Base-by-base conservation (phyloP, 2,797 vertebrate species). In the Macroramphosus scolopax region DNA sequence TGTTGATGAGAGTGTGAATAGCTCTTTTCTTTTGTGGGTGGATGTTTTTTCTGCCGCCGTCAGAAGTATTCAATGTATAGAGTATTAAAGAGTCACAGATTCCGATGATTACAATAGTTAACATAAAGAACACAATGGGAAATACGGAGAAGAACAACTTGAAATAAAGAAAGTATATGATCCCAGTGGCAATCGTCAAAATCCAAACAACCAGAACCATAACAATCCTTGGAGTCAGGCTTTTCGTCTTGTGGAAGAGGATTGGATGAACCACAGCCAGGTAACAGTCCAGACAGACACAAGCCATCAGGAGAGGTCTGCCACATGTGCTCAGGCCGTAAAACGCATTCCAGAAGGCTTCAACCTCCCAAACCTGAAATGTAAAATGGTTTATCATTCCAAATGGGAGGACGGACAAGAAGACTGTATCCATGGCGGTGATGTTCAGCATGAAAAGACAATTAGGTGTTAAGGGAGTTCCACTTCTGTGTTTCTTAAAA, bases 1-100 rank as follows among this genome's bases (percentile, higher is more conserved):
- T 89, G 68, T 60, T 73, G 34, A 53, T 16, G 22, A 89, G 35
- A 5, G 50, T 83, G 5, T 79, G 72, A 52, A 85, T 55, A 8
- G 86, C 88, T 47, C 54, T 77, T 54, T 77, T 63, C 65, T 89
- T 89, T 62, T 87, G 81, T 1, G 77, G 80, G 43, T 89, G 82
- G 12, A 87, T 55, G n/a, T 8, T 71, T 16, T 60, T 74, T 26
- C 55, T 63, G 16, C 71, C 45, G 0, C 25, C 30, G 14, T 50
- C 61, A 12, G 75, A 58, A 35, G 67, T 82, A 1, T 45, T 57
- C 5, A 89, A 31, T 6, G 54, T 51, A n/a, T 16, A 5, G 5
- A 88, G n/a, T 11, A 88, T 78, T 9, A 72, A 72, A 9, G 51
- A 29, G 38, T 88, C 70, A 51, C 81, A 88, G 22, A 83, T n/a